Evolutionary conservation across 1,140 invertebrate species (phyloP).

Genomic region (Scylla paramamosain): DNA sequence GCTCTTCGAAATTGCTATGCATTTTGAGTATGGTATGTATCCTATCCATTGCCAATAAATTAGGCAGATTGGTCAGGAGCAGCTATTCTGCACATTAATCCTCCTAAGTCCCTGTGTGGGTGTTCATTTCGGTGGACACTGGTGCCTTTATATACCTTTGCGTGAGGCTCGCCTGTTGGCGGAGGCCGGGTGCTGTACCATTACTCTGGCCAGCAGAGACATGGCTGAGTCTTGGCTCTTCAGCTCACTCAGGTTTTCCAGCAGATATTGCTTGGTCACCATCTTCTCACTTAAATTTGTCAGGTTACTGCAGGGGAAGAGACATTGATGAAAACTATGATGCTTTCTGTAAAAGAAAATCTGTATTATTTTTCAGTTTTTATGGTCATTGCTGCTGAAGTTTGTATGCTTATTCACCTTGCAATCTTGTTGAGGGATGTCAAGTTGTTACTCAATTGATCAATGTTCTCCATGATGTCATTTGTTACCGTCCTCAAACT

Average conservation of each 20-base stretch:
- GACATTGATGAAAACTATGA: background rate
- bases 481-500: constrained; percentile 32
- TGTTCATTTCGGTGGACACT: too few species aligned
- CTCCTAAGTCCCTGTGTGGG: too few species aligned
- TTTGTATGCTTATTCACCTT: background rate
- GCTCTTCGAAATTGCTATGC: too few species aligned
- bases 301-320: constrained; percentile 11
- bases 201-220: background rate
- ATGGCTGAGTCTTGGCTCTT: background rate
- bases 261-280: constrained; percentile 68
- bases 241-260: constrained; percentile 62
- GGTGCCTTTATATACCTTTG: background rate
- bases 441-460: constrained; percentile 31
- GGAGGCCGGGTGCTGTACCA: background rate
- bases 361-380: too few species aligned
- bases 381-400: too few species aligned
- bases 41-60: too few species aligned
- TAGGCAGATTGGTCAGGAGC: too few species aligned
- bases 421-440: constrained; percentile 49
- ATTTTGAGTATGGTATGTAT: too few species aligned
- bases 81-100: too few species aligned
- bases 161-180: background rate
- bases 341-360: too few species aligned
- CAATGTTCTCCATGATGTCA: background rate
- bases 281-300: constrained; percentile 17